A percentile compares a stretch with the other conserved stretches of the same genome.
These are phyloP conservation scores for Eubasilissa splendida DNA, from an alignment of 2,888 invertebrate species.

Conservation along the genomic window DNA sequence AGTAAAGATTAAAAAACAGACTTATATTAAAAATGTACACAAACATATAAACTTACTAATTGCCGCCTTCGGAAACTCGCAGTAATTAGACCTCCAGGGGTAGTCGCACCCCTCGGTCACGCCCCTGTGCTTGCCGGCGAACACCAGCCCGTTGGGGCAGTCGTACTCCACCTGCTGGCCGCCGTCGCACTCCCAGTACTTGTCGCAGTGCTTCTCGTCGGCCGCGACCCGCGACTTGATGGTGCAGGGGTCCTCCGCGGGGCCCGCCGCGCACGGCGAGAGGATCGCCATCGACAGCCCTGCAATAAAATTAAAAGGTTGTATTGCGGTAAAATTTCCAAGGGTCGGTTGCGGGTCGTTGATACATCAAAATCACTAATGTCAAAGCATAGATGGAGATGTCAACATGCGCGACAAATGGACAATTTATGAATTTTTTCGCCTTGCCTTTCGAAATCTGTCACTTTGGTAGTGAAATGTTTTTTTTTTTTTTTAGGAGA, in stretches of 20 bases:
- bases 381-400: no score
- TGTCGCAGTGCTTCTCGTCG: slow-evolving; percentile 85
- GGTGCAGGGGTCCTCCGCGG: slow-evolving; percentile 86
- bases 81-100: slow-evolving; percentile 91
- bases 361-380: no score
- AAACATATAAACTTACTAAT: slow-evolving; percentile 76
- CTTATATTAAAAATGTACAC: not conserved
- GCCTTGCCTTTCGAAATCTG: no score
- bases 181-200: slow-evolving; percentile 90
- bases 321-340: no score
- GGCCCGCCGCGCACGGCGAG: slow-evolving; percentile 46
- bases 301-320: not conserved
- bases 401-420: no score
- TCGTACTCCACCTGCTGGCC: slow-evolving; percentile 89
- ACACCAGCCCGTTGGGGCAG: slow-evolving; percentile 92
- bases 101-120: slow-evolving; percentile 93
- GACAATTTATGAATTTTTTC: no score
- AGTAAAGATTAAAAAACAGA: no score
- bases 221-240: slow-evolving; percentile 82
- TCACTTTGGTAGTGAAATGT: no score
- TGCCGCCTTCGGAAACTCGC: slow-evolving; percentile 77
- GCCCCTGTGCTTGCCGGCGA: slow-evolving; percentile 89
- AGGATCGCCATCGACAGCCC: not conserved
- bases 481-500: no score
- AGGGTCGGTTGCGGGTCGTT: no score